Conservation (phyloP, 2,797 vertebrate species). For the Psittacula derbiana region DNA sequence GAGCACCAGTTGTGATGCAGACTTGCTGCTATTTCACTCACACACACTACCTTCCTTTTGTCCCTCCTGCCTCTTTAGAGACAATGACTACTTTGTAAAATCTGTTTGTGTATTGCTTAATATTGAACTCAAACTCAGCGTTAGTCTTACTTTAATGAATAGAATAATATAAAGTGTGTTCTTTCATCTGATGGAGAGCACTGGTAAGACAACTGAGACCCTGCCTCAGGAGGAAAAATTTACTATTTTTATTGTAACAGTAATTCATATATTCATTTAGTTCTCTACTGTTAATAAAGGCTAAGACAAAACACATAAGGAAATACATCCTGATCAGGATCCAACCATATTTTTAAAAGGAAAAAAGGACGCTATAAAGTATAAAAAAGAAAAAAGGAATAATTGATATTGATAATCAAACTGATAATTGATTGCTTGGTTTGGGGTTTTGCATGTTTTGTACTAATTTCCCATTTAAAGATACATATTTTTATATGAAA, state of each 20-base stretch:
- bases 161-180: neutral
- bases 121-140: neutral
- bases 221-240: neutral
- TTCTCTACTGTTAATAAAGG: neutral
- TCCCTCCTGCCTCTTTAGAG: neutral
- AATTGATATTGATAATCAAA: neutral
- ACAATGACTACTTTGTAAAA: neutral
- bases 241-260: neutral
- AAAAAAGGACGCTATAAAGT: neutral
- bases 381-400: neutral
- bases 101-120: neutral
- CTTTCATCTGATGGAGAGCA: neutral
- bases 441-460: neutral
- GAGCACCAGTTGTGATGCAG: neutral
- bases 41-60: neutral
- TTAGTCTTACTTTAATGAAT: neutral
- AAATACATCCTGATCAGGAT: neutral
- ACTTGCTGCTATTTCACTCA: neutral
- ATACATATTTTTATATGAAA: neutral
- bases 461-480: neutral
- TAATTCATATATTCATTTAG: neutral
- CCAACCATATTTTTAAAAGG: neutral
- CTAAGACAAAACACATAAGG: neutral
- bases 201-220: fast-evolving
- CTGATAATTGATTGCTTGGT: neutral